Base-by-base conservation (phyloP, 2,113 vertebrate genomes). In the Xiphophorus couchianus region DNA sequence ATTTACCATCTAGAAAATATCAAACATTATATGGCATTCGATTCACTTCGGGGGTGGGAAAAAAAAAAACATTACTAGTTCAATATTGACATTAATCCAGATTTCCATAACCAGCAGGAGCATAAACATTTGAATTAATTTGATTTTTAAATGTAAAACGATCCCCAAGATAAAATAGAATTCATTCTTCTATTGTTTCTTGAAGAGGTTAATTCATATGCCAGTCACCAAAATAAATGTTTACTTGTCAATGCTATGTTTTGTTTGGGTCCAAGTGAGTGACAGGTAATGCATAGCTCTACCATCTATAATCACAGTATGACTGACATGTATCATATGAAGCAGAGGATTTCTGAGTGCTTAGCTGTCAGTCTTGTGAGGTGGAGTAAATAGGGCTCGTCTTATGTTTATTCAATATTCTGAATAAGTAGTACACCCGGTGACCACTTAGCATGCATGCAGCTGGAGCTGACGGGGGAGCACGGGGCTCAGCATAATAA, bases 361-460 rank as follows among this genome's bases (percentile, higher is more conserved):
- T 10, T 4, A 0, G 28, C 62, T 65, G 77, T 67, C 71, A 63
- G 73, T 63, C 66, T 31, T 31, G 35, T 39, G 54, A 22, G 25
- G 44, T 63, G 30, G 70, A 64, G 13, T 11, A 61, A 58, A 58
- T n/a, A 61, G 69, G 13, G 31, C 30, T 65, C 17, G 60, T 58
- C 62, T 69, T 70, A 68, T 58, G 63, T 66, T 66, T 33, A 27
- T 71, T 22, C 76, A 65, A 75, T 76, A 66, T 73, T 78, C 30
- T 61, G 37, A 74, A 29, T n/a, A 73, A 71, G 80, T 58, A 48
- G 66, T 61, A 42, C 5, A 29, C 62, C 58, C 33, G 30, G n/a
- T 66, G 74, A 73, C 76, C 77, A 63, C 72, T 85, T 71, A 74
- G 69, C 69, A 78, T 80, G 73, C 76, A 75, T 80, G 73, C 76